Base-by-base conservation (phyloP, 2,888 invertebrate species). In the Poecilobothrus nobilitatus region DNA sequence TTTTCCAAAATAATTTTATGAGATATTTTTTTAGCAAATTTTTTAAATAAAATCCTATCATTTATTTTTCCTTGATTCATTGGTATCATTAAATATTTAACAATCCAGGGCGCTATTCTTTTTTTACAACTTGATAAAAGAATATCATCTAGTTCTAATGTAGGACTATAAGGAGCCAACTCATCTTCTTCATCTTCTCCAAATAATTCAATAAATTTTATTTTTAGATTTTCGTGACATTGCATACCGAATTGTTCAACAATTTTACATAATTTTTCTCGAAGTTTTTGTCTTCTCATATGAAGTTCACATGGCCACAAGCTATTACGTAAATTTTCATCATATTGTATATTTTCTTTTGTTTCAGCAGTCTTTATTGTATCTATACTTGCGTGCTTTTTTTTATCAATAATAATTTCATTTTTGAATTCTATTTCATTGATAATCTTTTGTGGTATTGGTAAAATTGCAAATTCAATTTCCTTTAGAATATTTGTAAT, bases 151-250 rank as follows among this genome's bases (percentile, higher is more conserved):
- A 80, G 68, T 71, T 81, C 81, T 7, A 80, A 76, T 33, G 77
- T 75, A 5, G 80, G 80, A 71, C 80, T 80, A 53, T 73, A 75
- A 0, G 75, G 74, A 20, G 75, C 73, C 70, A 80, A 79, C 66
- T 79, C 81, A 72, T 80, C 79, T 21, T 80, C 81, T 44, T 78
- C 78, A 27, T 80, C 80, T 65, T 78, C 79, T 20, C 81, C 81
- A 70, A 80, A 80, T 0, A 80, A 72, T 44, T 74, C 70, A 7
- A 70, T 67, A 68, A 80, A 80, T 68, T 75, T 77, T 69, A 74
- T 72, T 34, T 76, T 72, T 3, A 80, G 71, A 2, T 71, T 66
- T 18, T 77, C 76, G 53, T 78, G 76, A 69, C 76, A 76, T 6
- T 80, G 78, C 71, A 80, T 76, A 68, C 79, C 80, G n/a, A 65